phyloP scores from a whole-genome alignment of 2,888 invertebrate genomes.

The Rotaria macrura region DNA sequence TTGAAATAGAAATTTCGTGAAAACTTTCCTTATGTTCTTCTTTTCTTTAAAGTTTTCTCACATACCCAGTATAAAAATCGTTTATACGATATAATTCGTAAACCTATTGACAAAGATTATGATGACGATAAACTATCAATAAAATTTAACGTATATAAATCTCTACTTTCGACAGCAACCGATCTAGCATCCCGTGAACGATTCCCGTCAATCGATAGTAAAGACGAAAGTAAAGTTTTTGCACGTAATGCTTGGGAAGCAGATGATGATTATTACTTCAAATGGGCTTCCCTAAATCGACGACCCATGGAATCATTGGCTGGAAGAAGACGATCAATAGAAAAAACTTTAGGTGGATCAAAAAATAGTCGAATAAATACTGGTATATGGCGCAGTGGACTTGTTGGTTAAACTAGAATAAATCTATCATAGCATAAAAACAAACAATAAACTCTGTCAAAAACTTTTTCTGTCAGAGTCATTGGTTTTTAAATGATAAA shows the following conservation, averaged over 20 bases:
- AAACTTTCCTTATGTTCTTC: background rate
- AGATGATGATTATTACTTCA: background rate
- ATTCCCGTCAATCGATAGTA: background rate
- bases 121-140: background rate
- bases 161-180: background rate
- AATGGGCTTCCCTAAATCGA: background rate
- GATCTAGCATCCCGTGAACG: background rate
- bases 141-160: background rate
- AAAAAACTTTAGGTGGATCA: background rate
- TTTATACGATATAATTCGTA: background rate
- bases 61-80: background rate
- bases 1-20: no score
- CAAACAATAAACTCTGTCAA: background rate
- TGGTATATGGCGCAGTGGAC: background rate
- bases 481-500: background rate
- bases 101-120: background rate
- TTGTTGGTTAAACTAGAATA: background rate
- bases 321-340: background rate
- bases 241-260: background rate
- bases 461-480: background rate
- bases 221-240: background rate
- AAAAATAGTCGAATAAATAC: background rate
- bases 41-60: background rate
- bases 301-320: background rate
- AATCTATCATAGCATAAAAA: background rate